Percentiles rank a stretch among this genome's conserved stretches.
These are phyloP conservation scores for Zelleria hepariella DNA, from an alignment of 2,888 invertebrate genomes.

Conservation along the genomic window DNA sequence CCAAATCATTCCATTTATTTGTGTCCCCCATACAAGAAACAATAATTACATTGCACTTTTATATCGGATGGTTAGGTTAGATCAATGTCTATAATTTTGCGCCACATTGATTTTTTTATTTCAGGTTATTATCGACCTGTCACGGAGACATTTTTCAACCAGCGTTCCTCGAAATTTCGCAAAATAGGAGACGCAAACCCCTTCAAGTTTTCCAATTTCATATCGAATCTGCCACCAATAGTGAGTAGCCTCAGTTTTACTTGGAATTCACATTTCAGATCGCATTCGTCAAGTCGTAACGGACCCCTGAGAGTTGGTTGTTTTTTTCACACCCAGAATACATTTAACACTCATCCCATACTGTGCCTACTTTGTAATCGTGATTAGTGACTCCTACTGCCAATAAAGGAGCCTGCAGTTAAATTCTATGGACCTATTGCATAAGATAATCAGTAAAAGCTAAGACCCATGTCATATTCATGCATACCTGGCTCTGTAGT, in stretches of 20 bases:
- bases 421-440: not conserved
- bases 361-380: not conserved
- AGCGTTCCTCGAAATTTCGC: constrained; percentile 56
- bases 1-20: not conserved
- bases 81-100: constrained; percentile 12
- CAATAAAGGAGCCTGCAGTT: not conserved
- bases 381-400: not conserved
- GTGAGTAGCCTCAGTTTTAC: constrained; percentile 35
- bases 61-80: not conserved
- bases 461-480: not conserved
- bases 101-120: constrained; percentile 64
- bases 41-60: not conserved
- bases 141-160: constrained; percentile 67
- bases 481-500: not conserved
- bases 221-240: constrained; percentile 70
- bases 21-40: not conserved
- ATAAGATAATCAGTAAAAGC: no score
- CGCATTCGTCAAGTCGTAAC: not conserved
- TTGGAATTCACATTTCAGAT: not conserved
- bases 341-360: not conserved
- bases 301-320: not conserved
- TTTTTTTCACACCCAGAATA: not conserved
- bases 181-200: constrained; percentile 72
- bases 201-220: constrained; percentile 68
- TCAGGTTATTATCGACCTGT: constrained; percentile 71